Evolutionary conservation across 2,888 invertebrate genomes (phyloP).

Genomic region (Dynastes maya): DNA sequence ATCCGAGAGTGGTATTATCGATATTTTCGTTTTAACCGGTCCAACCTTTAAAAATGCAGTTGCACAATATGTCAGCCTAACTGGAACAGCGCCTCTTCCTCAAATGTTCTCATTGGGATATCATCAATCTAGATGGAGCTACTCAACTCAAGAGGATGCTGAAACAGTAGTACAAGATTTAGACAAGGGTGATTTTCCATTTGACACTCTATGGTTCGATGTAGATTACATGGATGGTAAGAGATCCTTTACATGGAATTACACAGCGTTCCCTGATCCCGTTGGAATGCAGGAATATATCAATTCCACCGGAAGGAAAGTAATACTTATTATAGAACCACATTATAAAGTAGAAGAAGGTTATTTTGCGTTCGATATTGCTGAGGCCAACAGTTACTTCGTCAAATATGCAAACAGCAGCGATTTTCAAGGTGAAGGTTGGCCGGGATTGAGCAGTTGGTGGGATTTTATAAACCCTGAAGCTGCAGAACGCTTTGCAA

Average conservation of each 20-base stretch:
- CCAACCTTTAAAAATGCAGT: slow-evolving; percentile 83
- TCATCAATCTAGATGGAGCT: slow-evolving; percentile 98
- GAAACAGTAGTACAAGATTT: slow-evolving; percentile 85
- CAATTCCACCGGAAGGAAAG: slow-evolving; percentile 78
- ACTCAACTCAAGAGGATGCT: slow-evolving; percentile 95
- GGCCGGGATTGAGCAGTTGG: slow-evolving; percentile 96
- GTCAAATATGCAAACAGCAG: slow-evolving; percentile 91
- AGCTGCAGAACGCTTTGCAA: slow-evolving; percentile 86
- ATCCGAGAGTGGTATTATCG: slow-evolving; percentile 94
- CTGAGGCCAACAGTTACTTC: slow-evolving; percentile 83
- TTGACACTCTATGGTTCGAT: slow-evolving; percentile 97
- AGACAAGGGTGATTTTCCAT: slow-evolving; percentile 91
- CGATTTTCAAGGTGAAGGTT: slow-evolving; percentile 77
- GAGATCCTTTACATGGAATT: slow-evolving; percentile 98
- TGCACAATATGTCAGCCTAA: slow-evolving; percentile 87
- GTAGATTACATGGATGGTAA: slow-evolving; percentile 97
- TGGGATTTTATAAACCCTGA: slow-evolving; percentile 92
- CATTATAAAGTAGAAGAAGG: slow-evolving; percentile 92
- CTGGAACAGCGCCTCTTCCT: slow-evolving; percentile 91
- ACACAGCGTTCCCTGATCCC: slow-evolving; percentile 87
- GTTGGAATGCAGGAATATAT: slow-evolving; percentile 90
- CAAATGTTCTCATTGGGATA: slow-evolving; percentile 91
- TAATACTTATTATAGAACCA: slow-evolving; percentile 95
- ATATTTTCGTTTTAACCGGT: slow-evolving; percentile 92
- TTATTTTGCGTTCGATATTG: slow-evolving; percentile 91